Evolutionary conservation across 2,113 vertebrate species (phyloP), one percentile per base, ranked within the genome.

Genomic region (Lasiurus borealis): DNA sequence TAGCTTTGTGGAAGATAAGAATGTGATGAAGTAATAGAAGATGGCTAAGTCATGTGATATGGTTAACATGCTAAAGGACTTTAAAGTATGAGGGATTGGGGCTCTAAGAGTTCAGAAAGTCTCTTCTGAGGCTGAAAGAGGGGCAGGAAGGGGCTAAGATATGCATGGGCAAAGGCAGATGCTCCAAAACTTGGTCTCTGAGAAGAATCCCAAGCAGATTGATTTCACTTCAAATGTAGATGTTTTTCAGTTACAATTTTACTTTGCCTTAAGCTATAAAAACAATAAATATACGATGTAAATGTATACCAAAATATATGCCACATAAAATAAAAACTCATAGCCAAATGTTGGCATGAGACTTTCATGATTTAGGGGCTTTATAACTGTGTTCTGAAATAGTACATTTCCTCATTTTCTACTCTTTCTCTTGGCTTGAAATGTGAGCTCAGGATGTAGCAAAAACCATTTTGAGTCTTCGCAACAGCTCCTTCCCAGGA

Each of bases 181-280:
- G 2, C 5, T 1, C 54, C 34, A 7, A 3, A 1, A 3, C n/a
- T 2, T 9, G 15, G 13, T 48, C 34, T 69, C 62, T 36, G 71
- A 40, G 78, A 52, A 85, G 80, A 16, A 16, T 1, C 12, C 4
- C 12, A 46, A 52, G 40, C 73, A 75, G 59, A 6, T 31, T 10
- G 31, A 29, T 80, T 80, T 64, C 29, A 19, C 91, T 88, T 83
- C 90, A 76, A 2, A n/a, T n/a, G 48, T 34, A 69, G 90, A 85
- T 44, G 27, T 66, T 92, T 86, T 90, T 69, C 90, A 85, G 69
- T 27, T 86, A 69, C 71, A 46, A 16, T 59, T 71, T 78, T n/a
- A 64, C 80, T 96, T 75, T 86, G 75, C 84, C 78, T 80, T 85
- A 34, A 87, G 87, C 84, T 66, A 59, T 75, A 75, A 72, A 84